Conservation (phyloP, 2,113 vertebrate genomes). For the Mesitornis unicolor region DNA sequence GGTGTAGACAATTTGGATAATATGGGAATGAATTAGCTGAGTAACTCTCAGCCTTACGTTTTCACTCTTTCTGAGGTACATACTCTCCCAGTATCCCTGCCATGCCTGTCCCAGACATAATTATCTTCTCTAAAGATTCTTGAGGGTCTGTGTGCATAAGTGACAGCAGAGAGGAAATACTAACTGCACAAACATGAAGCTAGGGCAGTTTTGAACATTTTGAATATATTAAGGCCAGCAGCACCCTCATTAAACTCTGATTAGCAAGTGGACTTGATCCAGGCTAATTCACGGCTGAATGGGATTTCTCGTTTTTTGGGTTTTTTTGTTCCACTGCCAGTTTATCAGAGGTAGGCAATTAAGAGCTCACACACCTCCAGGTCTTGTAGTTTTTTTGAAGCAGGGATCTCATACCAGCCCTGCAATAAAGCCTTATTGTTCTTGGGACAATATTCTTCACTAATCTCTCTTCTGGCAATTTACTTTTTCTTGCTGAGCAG, state of each 20-base stretch:
- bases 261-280: conserved; percentile 79
- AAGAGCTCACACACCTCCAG: conserved; percentile 81
- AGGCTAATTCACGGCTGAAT: conserved; percentile 74
- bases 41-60: not conserved
- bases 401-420: conserved; percentile 72
- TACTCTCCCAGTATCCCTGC: not conserved
- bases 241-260: conserved; percentile 83
- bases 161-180: conserved; percentile 56
- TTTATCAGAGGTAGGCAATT: conserved; percentile 83
- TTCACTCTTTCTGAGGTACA: not conserved
- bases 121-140: conserved; percentile 58
- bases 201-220: conserved; percentile 50
- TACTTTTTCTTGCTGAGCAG: conserved; percentile 82
- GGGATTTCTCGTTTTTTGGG: conserved; percentile 36
- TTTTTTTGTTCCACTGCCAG: conserved; percentile 41
- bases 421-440: conserved; percentile 79
- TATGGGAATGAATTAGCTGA: conserved; percentile 46
- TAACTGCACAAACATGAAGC: conserved; percentile 59
- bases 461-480: conserved; percentile 87
- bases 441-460: conserved; percentile 79
- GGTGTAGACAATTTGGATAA: conserved; percentile 29
- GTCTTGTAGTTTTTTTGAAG: conserved; percentile 75
- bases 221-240: conserved; percentile 68
- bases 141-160: not conserved
- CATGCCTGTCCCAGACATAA: conserved; percentile 47